phyloP scores from a whole-genome alignment of 2,113 vertebrate genomes.

The Noctilio leporinus region DNA sequence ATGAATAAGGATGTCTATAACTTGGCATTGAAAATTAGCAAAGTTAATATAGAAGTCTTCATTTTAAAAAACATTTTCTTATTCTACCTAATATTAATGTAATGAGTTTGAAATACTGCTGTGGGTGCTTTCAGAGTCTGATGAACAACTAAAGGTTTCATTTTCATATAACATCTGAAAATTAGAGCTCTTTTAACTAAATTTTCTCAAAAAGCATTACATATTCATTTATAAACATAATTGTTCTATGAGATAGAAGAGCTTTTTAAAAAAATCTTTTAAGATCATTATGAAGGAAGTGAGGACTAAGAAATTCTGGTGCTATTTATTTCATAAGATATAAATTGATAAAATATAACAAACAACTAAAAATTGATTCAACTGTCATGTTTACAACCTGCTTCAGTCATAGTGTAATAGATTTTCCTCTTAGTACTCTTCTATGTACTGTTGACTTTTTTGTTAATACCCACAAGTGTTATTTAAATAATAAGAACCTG shows the following conservation, averaged over 20 bases:
- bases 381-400: neutral
- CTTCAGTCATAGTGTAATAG: neutral
- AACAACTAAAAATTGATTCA: neutral
- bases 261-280: neutral
- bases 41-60: neutral
- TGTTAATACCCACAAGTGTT: neutral
- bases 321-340: neutral
- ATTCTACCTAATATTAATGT: neutral
- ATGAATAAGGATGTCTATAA: neutral
- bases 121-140: neutral
- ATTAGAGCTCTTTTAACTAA: neutral
- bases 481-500: neutral
- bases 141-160: neutral
- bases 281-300: neutral
- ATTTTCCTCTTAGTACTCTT: neutral
- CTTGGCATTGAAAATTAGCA: neutral
- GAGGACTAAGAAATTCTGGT: neutral
- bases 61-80: neutral
- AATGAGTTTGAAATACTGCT: neutral
- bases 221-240: neutral
- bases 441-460: neutral
- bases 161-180: neutral
- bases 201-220: neutral
- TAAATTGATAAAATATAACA: neutral
- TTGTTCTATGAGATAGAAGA: neutral